A percentile compares a stretch with the other conserved stretches of the same genome.
phyloP scores from a whole-genome alignment of 2,113 vertebrate genomes.

The Colaptes auratus region DNA sequence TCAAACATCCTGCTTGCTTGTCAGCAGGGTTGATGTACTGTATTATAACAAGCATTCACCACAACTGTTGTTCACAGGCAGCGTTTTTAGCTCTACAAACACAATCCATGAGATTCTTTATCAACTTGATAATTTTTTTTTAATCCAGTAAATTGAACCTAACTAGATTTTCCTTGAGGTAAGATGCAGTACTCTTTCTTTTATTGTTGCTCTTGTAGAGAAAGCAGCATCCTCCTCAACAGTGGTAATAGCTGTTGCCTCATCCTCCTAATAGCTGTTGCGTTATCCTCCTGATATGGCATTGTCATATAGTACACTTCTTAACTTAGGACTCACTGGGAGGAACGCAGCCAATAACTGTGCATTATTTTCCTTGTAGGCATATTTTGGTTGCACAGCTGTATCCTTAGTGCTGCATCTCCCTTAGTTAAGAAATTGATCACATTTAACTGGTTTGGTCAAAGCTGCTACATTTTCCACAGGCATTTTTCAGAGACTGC shows the following conservation, averaged over 20 bases:
- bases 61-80: conserved; percentile 42
- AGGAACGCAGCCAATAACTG: background rate
- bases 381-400: background rate
- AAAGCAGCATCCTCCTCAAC: background rate
- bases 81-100: conserved; percentile 40
- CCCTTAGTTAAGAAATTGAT: background rate
- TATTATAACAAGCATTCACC: conserved; percentile 20
- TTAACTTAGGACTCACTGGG: background rate
- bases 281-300: background rate
- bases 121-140: conserved; percentile 12
- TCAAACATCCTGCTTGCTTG: conserved; percentile 33
- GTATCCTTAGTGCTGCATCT: background rate
- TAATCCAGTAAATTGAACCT: background rate
- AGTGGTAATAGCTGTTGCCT: background rate
- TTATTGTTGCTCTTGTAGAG: background rate
- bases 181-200: background rate
- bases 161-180: conserved; percentile 13
- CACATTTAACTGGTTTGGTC: background rate
- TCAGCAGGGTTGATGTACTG: conserved; percentile 22
- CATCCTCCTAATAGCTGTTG: background rate
- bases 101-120: background rate
- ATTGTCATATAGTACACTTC: background rate
- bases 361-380: background rate
- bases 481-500: background rate
- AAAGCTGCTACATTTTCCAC: background rate